Percentiles rank a stretch among this genome's conserved stretches.
Evolutionary conservation across 2,888 invertebrate species (phyloP).

Genomic region (Chaitophorus viminalis): DNA sequence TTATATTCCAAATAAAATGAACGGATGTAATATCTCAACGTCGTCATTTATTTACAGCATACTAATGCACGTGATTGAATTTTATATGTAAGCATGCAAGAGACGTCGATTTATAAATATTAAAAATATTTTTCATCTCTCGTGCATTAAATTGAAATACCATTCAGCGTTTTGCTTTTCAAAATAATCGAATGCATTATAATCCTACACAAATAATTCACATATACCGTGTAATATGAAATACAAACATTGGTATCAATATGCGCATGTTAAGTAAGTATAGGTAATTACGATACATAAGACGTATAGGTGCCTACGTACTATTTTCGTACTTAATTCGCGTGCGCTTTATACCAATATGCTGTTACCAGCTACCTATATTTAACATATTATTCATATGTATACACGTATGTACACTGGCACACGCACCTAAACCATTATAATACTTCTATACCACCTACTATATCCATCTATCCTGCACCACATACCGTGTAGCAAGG

Average conservation of each 20-base stretch:
- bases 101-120: constrained; percentile 35
- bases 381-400: no score
- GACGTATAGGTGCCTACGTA: no score
- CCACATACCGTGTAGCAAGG: no score
- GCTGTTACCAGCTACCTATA: no score
- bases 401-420: no score
- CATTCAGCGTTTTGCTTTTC: background rate
- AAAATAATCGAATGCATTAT: background rate
- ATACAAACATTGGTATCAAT: background rate
- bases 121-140: constrained; percentile 7
- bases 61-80: constrained; percentile 1
- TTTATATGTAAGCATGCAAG: constrained; percentile 13
- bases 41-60: constrained; percentile 18
- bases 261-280: no score
- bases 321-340: no score
- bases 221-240: background rate
- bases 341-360: no score
- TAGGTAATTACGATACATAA: no score
- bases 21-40: constrained; percentile 31
- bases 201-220: constrained; percentile 7
- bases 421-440: no score
- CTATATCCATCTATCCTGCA: no score
- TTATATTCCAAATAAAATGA: background rate
- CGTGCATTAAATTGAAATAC: background rate
- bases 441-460: no score